These are phyloP conservation scores for Cladorhizidae sp. DNA, from an alignment of 37 sponge, comb jelly and placozoan species.

Conservation along the genomic window DNA sequence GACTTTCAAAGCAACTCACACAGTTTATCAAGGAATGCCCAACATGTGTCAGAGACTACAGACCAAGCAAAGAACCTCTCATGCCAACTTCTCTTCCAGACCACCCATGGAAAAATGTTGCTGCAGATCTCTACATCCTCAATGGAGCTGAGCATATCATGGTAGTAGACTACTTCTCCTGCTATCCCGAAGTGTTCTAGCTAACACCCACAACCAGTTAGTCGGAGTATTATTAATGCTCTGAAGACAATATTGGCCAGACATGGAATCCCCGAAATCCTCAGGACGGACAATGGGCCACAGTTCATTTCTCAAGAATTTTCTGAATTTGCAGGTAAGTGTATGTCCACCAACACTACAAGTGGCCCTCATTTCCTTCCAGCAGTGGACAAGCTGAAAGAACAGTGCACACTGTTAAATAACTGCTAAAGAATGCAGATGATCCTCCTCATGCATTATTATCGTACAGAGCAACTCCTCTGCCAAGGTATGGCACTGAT, in stretches of 20 bases:
- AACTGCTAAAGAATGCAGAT: neutral
- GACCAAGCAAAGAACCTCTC: too few species aligned
- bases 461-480: slow-evolving; percentile 34
- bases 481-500: slow-evolving; percentile 45
- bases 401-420: slow-evolving; percentile 12
- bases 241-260: slow-evolving; percentile 37
- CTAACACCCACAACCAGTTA: slow-evolving; percentile 24
- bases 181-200: too few species aligned
- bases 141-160: slow-evolving; percentile 20
- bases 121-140: slow-evolving; percentile 46
- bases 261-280: slow-evolving; percentile 20
- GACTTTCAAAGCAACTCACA: too few species aligned
- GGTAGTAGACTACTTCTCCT: neutral
- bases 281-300: slow-evolving; percentile 20
- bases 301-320: slow-evolving; percentile 11
- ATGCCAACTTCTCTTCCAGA: slow-evolving; percentile 22
- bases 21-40: neutral
- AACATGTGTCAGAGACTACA: slow-evolving; percentile 7
- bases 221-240: slow-evolving; percentile 17
- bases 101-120: slow-evolving; percentile 57
- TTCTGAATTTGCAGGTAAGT: neutral
- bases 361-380: slow-evolving; percentile 4
- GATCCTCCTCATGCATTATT: slow-evolving; percentile 16
- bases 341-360: neutral
- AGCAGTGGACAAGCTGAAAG: slow-evolving; percentile 23